These are phyloP conservation scores for Anastrepha obliqua DNA, from an alignment of 1,140 invertebrate species.

Conservation along the genomic window DNA sequence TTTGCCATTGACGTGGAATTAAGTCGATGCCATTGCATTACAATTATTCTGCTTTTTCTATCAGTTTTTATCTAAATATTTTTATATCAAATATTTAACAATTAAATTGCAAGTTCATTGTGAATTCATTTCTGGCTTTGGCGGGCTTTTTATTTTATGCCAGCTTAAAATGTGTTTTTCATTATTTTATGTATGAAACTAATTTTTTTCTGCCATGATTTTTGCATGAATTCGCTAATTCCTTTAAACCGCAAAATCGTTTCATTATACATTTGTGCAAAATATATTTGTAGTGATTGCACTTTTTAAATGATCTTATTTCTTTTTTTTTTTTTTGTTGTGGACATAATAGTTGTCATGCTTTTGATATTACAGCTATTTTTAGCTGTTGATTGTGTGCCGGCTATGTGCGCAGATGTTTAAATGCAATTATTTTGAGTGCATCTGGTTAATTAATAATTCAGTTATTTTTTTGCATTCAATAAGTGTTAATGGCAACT, in stretches of 20 bases:
- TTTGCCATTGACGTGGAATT: constrained; percentile 46
- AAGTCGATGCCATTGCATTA: constrained; percentile 46
- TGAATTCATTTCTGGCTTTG: constrained; percentile 38
- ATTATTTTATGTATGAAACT: neutral
- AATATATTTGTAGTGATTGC: neutral
- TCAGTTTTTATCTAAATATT: neutral
- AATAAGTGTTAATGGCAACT: neutral
- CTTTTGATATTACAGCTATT: neutral
- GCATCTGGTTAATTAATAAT: neutral
- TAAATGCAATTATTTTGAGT: constrained; percentile 23
- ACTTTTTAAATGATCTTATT: neutral
- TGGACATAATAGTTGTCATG: too few relatives aligned
- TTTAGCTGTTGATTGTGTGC: constrained; percentile 1
- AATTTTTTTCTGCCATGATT: neutral
- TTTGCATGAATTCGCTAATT: neutral
- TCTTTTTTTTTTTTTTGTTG: neutral
- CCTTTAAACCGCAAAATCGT: constrained; percentile 19
- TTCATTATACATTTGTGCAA: neutral
- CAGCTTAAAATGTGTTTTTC: neutral
- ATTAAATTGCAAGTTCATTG: constrained; percentile 37
- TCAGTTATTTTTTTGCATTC: too few relatives aligned
- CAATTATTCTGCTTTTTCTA: constrained; percentile 11
- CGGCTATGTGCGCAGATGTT: neutral
- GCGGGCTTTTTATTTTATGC: constrained; percentile 29
- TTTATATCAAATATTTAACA: constrained; percentile 32